phyloP scores from a whole-genome alignment of 2,797 vertebrate species.

The Syngnathus acus region DNA sequence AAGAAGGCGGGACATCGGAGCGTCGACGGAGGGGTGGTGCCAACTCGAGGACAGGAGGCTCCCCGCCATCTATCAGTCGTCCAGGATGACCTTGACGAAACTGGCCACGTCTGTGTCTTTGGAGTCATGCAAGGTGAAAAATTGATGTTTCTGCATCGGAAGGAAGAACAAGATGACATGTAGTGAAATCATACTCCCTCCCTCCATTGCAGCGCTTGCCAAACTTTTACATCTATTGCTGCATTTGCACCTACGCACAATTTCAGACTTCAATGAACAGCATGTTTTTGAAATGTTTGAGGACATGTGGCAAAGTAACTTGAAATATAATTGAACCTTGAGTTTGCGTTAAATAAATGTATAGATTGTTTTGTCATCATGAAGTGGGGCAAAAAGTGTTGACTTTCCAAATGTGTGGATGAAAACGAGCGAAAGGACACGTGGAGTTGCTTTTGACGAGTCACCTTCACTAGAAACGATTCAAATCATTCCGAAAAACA shows the following conservation, averaged over 20 bases:
- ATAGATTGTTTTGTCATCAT: too few species aligned
- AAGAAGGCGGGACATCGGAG: conserved; percentile 47
- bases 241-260: too few species aligned
- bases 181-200: too few species aligned
- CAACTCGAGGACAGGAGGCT: conserved; percentile 29
- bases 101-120: conserved; percentile 93
- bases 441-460: background rate
- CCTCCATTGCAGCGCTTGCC: too few species aligned
- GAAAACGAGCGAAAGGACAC: background rate
- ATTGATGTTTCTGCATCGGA: conserved; percentile 78
- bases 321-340: background rate
- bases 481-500: conserved; percentile 6
- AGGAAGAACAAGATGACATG: background rate
- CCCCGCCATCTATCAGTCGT: conserved; percentile 68
- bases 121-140: conserved; percentile 90
- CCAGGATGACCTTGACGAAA: conserved; percentile 91
- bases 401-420: background rate
- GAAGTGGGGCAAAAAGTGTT: background rate
- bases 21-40: conserved; percentile 41
- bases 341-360: background rate
- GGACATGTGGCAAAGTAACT: too few species aligned
- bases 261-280: too few species aligned
- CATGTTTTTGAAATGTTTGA: too few species aligned
- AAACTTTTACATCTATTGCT: too few species aligned
- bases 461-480: background rate